A percentile compares a stretch with the other conserved stretches of the same genome.
These are phyloP conservation scores for Callocephalon fimbriatum DNA, from an alignment of 2,113 vertebrate species.

Conservation along the genomic window DNA sequence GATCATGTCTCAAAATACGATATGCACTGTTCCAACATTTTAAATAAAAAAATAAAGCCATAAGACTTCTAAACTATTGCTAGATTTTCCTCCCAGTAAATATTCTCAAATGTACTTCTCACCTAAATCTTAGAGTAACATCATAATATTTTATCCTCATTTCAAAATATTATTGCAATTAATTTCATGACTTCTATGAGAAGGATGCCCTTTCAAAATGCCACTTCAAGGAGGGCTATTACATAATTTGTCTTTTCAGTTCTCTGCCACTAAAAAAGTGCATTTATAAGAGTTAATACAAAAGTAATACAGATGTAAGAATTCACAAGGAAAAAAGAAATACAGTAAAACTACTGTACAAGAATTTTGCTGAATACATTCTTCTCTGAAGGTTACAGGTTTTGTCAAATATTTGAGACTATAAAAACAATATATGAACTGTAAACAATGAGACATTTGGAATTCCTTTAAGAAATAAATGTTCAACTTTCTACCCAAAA, in stretches of 20 bases:
- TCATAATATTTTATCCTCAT: background rate
- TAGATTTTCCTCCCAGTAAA: background rate
- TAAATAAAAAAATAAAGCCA: background rate
- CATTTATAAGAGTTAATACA: background rate
- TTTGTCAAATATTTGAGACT: background rate
- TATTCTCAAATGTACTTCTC: background rate
- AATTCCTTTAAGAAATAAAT: conserved; percentile 12
- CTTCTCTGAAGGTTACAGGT: background rate
- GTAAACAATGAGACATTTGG: background rate
- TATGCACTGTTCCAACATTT: background rate
- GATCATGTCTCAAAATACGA: background rate
- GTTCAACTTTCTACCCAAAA: background rate
- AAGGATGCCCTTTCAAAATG: background rate
- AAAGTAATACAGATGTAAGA: background rate
- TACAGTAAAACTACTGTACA: background rate
- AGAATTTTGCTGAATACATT: background rate
- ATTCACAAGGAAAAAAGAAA: background rate
- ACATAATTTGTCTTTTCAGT: background rate
- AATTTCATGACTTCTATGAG: background rate
- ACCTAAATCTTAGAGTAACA: background rate
- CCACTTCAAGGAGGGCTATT: background rate
- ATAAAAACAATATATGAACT: background rate
- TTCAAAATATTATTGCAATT: background rate
- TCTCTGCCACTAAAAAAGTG: background rate
- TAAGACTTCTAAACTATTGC: background rate